These are phyloP conservation scores for Hippocampus kuda DNA, from an alignment of 2,797 vertebrate genomes.

Conservation along the genomic window DNA sequence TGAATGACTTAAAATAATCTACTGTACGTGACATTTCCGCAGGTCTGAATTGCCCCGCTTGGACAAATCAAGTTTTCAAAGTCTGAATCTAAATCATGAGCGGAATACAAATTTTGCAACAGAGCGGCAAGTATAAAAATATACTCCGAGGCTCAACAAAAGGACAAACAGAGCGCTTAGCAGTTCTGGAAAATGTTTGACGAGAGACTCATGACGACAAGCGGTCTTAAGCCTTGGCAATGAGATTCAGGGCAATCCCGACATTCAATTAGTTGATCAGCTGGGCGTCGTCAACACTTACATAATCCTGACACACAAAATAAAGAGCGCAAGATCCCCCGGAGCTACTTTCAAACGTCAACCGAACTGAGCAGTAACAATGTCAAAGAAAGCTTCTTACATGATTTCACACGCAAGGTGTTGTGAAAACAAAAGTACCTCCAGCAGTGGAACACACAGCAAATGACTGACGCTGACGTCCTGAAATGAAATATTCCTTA, in stretches of 20 bases:
- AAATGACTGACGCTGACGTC: background rate
- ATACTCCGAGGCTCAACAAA: background rate
- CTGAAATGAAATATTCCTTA: background rate
- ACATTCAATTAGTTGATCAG: slow-evolving; percentile 34
- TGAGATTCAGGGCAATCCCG: slow-evolving; percentile 48
- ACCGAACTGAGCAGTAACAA: background rate
- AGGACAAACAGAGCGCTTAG: background rate
- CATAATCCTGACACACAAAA: slow-evolving; percentile 35
- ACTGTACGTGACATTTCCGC: background rate
- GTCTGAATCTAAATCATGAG: background rate
- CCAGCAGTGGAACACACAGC: background rate
- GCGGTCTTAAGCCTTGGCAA: slow-evolving; percentile 5
- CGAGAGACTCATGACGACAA: slow-evolving; percentile 21
- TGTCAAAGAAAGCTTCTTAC: background rate
- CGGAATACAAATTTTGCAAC: background rate
- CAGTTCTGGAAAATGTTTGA: slow-evolving; percentile 19
- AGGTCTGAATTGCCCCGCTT: too few species aligned
- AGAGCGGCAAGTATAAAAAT: background rate
- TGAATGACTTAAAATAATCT: too few species aligned
- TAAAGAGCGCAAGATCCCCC: slow-evolving; percentile 1
- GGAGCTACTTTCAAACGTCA: background rate
- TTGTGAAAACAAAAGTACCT: background rate
- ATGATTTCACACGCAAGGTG: background rate
- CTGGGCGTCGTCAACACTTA: slow-evolving; percentile 39
- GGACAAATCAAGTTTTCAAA: background rate